Base-by-base conservation (phyloP, 2,113 vertebrate species). In the Balaenoptera acutorostrata region DNA sequence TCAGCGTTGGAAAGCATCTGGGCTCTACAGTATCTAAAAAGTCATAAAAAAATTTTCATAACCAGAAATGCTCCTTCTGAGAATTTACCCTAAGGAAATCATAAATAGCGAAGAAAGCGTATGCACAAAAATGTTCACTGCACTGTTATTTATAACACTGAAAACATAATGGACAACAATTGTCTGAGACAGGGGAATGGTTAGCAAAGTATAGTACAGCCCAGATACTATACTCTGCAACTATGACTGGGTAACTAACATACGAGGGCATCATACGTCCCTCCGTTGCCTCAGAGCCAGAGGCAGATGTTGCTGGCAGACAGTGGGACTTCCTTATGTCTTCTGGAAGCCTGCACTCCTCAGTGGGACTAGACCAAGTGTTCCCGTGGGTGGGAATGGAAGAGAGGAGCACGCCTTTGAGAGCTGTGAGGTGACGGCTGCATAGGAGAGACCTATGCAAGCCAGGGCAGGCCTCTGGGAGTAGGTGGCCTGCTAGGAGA, bases 61-160 rank as follows among this genome's bases (percentile, higher is more conserved):
- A 88, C 29, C 17, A 78, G 46, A 36, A 61, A 86, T 31, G 31
- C 20, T 68, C 69, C 46, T 74, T 94, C 69, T 31, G 49, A 97
- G 59, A n/a, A 69, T n/a, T 52, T 92, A 74, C 41, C 80, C 36
- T 66, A 87, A 82, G 61, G 61, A 88, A 91, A 88, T 49, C 59
- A 29, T 18, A 94, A 61, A 84, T 6, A 64, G 59, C n/a, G 21
- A n/a, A 92, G 85, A 85, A 71, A 25, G 25, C 41, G 20, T 44
- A 63, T 15, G 31, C 44, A 49, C 3, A 55, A 41, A 89, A 87
- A 63, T 12, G 18, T 72, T 83, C 55, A 55, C 9, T 3, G 25
- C 2, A 9, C 33, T 49, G 33, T 78, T 82, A 59, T 7, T 49
- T 68, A 6, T 18, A 59, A 68, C n/a, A 57, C 0, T 20, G 36